Base-by-base conservation (phyloP, 2,888 invertebrate genomes). In the Apodemia zela region DNA sequence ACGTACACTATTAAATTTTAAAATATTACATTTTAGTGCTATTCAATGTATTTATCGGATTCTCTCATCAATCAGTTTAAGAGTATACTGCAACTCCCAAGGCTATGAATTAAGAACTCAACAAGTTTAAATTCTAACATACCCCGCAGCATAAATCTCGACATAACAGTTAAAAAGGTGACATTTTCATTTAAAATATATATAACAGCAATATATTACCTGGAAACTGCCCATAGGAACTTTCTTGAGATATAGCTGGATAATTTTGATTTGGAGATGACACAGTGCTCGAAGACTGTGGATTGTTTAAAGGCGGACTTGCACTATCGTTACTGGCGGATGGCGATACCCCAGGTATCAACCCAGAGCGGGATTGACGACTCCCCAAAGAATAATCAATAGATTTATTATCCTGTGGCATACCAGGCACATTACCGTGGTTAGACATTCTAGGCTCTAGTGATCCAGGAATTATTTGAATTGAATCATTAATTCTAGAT, bases 201-300 rank as follows among this genome's bases (percentile, higher is more conserved):
- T 61, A 29, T 1, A 10, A 17, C 49, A 63, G 42, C 18, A 42
- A 38, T 60, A 60, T 64, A 63, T 74, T 78, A 90, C 90, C 90
- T 81, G 90, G 89, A 73, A 85, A 91, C 69, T 89, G 89, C 49
- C 82, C 80, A 63, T 85, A 89, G 10, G 80, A 75, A 21, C 75
- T 80, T 18, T 89, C 90, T 2, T 85, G 78, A n/a, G 84, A 77
- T 17, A 84, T 77, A 65, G 80, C 80, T 2, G 84, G 81, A 62
- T 83, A 86, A 3, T 73, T 72, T 49, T 78, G 85, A 3, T 73
- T 74, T 2, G 82, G 73, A 66, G 80, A 71, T n/a, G 81, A 68
- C 60, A 77, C 69, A 2, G 72, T 69, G 61, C 67, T 72, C 29
- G 73, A 66, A 2, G 61, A 59, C 57, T 63, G 63, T 11, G 59